Percentiles rank a stretch among this genome's conserved stretches.
Evolutionary conservation across 2,797 vertebrate genomes (phyloP).

Genomic region (Notolabrus celidotus): DNA sequence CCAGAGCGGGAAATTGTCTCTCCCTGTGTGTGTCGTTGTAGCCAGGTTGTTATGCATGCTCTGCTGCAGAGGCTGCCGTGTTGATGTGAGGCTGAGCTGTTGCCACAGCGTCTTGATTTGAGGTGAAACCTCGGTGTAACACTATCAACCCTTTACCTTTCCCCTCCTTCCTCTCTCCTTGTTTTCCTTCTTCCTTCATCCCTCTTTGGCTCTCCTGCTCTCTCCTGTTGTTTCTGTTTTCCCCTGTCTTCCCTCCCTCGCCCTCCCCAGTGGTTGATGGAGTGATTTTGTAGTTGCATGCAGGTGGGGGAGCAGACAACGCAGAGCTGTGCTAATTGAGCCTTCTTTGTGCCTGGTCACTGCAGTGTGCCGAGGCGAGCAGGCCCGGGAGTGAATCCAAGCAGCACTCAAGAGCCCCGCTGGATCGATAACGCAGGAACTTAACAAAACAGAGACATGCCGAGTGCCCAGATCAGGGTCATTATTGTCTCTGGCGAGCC

Average conservation of each 20-base stretch:
- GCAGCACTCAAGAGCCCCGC: conserved; percentile 82
- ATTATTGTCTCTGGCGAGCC: conserved; percentile 82
- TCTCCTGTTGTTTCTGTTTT: conserved; percentile 21
- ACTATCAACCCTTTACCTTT: conserved; percentile 59
- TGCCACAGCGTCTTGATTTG: conserved; percentile 76
- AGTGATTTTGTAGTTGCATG: conserved; percentile 75
- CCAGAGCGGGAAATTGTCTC: conserved; percentile 74
- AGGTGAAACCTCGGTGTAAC: conserved; percentile 78
- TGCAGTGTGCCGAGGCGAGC: conserved; percentile 76
- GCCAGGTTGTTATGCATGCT: conserved; percentile 77
- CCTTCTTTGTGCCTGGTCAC: conserved; percentile 85
- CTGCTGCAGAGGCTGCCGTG: conserved; percentile 70
- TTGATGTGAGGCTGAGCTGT: conserved; percentile 73
- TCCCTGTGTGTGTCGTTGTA: conserved; percentile 60
- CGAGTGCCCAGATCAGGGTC: conserved; percentile 80
- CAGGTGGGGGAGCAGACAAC: conserved; percentile 68
- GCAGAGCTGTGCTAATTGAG: conserved; percentile 83
- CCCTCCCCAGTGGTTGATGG: conserved; percentile 68
- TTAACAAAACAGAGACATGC: conserved; percentile 87
- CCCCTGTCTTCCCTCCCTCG: conserved; percentile 14
- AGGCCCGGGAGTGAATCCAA: conserved; percentile 79
- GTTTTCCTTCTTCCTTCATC: conserved; percentile 2
- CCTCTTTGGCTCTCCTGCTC: conserved; percentile 30
- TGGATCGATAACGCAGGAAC: conserved; percentile 82
- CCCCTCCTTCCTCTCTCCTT: conserved; percentile 24